phyloP scores from a whole-genome alignment of 2,113 vertebrate genomes.

The Holacanthus passer region DNA sequence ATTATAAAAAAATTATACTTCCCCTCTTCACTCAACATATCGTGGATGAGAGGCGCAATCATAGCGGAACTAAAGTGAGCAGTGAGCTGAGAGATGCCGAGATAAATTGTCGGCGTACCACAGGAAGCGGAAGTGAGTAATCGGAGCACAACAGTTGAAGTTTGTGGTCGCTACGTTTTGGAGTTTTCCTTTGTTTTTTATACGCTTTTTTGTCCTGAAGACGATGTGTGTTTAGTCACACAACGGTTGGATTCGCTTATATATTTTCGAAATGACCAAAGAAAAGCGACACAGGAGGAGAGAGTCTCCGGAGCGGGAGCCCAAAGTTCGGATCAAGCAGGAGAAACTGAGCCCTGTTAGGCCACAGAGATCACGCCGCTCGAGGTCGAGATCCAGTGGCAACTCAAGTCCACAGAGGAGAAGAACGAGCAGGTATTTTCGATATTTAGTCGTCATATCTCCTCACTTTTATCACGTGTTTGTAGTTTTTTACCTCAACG shows the following conservation, averaged over 20 bases:
- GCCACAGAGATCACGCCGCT: conserved; percentile 82
- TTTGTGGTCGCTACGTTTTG: conserved; percentile 36
- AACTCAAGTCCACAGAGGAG: conserved; percentile 77
- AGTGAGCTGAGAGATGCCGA: background rate
- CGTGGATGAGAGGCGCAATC: background rate
- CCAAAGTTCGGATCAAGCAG: conserved; percentile 82
- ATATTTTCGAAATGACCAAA: conserved; percentile 76
- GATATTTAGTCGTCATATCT: rapidly evolving
- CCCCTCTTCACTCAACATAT: background rate
- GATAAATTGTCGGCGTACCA: conserved; percentile 19
- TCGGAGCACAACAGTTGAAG: conserved; percentile 36
- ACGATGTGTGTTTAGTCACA: conserved; percentile 26
- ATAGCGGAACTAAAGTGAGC: conserved; percentile 31
- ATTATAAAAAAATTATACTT: rapidly evolving
- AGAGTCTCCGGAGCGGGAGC: conserved; percentile 77
- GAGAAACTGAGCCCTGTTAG: conserved; percentile 81
- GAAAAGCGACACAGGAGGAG: conserved; percentile 77
- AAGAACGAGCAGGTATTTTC: conserved; percentile 73
- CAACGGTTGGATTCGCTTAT: background rate
- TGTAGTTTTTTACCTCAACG: background rate
- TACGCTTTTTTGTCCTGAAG: no score
- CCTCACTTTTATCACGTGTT: background rate
- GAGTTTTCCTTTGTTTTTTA: conserved; percentile 37
- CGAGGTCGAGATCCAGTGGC: conserved; percentile 79
- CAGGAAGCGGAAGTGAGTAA: conserved; percentile 65